Percentiles rank a stretch among this genome's conserved stretches.
Conservation (phyloP, 2,888 invertebrate species). For the Lithophane semibrunnea region DNA sequence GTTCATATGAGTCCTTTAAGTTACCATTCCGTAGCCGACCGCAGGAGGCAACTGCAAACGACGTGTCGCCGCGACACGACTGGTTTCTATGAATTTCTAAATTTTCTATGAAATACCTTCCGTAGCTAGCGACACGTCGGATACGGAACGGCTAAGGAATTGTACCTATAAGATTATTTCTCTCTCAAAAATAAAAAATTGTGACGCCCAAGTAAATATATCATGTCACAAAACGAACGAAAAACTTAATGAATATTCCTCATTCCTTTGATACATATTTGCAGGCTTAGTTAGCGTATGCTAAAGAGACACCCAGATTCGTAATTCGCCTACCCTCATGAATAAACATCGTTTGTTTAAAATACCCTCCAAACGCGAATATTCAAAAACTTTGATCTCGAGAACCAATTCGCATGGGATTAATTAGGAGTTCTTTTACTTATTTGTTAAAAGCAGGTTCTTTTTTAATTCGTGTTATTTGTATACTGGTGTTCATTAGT, state of each 20-base stretch:
- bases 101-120: too few relatives aligned
- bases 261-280: conserved; percentile 41
- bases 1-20: neutral
- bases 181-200: neutral
- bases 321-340: conserved; percentile 37
- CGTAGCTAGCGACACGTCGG: too few relatives aligned
- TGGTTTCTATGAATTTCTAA: too few relatives aligned
- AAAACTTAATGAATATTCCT: conserved; percentile 48
- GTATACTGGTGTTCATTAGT: conserved; percentile 13
- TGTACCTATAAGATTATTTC: neutral
- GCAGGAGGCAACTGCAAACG: too few relatives aligned
- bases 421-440: conserved; percentile 50
- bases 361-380: conserved; percentile 33
- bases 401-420: conserved; percentile 36
- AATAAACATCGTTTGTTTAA: conserved; percentile 51
- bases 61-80: too few relatives aligned
- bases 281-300: conserved; percentile 51
- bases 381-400: conserved; percentile 50
- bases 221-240: conserved; percentile 1
- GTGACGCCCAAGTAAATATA: neutral
- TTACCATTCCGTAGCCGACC: too few relatives aligned
- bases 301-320: conserved; percentile 38
- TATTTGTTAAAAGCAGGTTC: conserved; percentile 29
- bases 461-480: conserved; percentile 1
- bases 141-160: too few relatives aligned